Evolutionary conservation across 2,113 vertebrate genomes (phyloP).

Genomic region (Hyperoodon ampullatus): DNA sequence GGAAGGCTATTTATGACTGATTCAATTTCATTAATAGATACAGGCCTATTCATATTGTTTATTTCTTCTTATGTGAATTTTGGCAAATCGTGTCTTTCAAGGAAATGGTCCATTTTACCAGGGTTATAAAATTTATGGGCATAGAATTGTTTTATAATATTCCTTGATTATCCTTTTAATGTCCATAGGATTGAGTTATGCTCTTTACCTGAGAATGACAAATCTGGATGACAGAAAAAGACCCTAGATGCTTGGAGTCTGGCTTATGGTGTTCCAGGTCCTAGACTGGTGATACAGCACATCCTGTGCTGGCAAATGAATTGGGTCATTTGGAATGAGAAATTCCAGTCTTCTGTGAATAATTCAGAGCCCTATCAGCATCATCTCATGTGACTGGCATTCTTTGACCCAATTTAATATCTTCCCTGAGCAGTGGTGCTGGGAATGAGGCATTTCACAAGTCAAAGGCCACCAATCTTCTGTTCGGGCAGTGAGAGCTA

Average conservation of each 20-base stretch:
- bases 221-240: background rate
- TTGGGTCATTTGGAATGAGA: background rate
- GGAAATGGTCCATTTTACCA: background rate
- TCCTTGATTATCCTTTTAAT: background rate
- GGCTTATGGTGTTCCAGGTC: background rate
- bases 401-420: background rate
- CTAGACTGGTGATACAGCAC: background rate
- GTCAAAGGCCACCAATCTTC: background rate
- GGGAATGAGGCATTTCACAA: background rate
- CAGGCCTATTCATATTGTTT: background rate
- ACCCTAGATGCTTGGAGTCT: background rate
- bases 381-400: conserved; percentile 27
- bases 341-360: background rate
- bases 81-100: background rate
- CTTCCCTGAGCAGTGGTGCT: background rate
- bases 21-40: background rate
- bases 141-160: background rate
- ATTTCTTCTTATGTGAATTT: background rate
- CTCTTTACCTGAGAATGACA: background rate
- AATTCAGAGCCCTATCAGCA: background rate
- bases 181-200: background rate
- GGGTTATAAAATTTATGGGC: background rate
- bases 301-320: background rate
- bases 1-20: background rate
- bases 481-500: background rate